Evolutionary conservation across 2,888 invertebrate species (phyloP), one percentile per base, ranked within the genome.

Genomic region (Agelastica alni): DNA sequence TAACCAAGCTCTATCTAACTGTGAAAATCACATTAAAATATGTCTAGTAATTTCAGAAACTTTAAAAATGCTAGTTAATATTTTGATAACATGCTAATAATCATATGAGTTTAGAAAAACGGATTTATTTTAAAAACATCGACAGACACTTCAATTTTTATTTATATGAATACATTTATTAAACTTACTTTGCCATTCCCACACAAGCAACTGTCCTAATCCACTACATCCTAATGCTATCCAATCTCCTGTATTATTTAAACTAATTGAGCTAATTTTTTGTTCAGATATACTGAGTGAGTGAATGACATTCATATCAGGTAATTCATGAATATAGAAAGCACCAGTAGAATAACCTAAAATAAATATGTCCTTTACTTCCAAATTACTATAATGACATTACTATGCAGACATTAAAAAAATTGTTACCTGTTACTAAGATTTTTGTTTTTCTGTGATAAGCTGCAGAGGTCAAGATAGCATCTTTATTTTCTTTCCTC

Each of bases 161-260:
- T 28, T 4, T 4, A 9, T 51, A 16, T 49, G 3, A 10, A 13
- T 51, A 2, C 10, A 28, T 28, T 28, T 28, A 6, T 28, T 20
- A 6, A 18, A 59, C 60, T 52, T 70, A 83, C 96, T 96, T 79
- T 97, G 96, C 98, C 98, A 99, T 78, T 99, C 99, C 97, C 98
- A 99, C 1, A 99, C 98, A 13, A 98, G 77, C 42, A 99, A 79
- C 73, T 98, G 96, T 0, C 97, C 97, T n/a, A 91, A 81, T 45
- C 86, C 84, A 0, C 89, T 84, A 67, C 95, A 94, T 0, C 93
- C 98, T 31, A 99, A 78, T 0, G 94, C 97, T 60, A 99, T 87
- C 98, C 98, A 99, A 72, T 98, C 97, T 0, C 97, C 98, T 0
- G 88, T 87, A 3, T 80, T 74, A 68, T 97, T 98, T 62, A 98